Percentiles rank a stretch among this genome's conserved stretches.
Conservation (phyloP, 2,797 vertebrate genomes). For the Amazonetta brasiliensis region DNA sequence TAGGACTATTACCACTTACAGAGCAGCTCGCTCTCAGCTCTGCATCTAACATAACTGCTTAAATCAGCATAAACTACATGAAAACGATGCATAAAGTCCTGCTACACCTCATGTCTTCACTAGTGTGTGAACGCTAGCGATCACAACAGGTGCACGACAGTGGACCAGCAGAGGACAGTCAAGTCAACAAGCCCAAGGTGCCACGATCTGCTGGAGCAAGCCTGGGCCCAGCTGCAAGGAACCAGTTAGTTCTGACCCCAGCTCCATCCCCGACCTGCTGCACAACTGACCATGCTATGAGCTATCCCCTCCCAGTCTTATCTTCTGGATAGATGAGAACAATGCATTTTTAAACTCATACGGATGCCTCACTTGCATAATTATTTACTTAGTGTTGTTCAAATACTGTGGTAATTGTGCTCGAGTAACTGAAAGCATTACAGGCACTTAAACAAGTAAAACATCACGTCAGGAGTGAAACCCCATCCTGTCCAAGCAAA, state of each 20-base stretch:
- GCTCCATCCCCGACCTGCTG: neutral
- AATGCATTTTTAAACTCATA: neutral
- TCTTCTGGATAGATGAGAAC: neutral
- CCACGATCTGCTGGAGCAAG: neutral
- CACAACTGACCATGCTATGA: neutral
- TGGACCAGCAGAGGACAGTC: neutral
- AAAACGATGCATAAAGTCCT: neutral
- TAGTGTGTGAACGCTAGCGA: neutral
- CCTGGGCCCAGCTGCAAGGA: neutral
- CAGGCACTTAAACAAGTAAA: neutral
- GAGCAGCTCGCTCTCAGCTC: neutral
- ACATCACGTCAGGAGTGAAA: neutral
- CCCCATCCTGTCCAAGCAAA: neutral
- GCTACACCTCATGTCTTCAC: neutral
- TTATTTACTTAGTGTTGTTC: conserved; percentile 21
- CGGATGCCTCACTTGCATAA: neutral
- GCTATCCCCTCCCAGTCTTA: neutral
- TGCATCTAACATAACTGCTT: neutral
- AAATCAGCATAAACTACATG: neutral
- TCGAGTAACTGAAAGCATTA: conserved; percentile 21
- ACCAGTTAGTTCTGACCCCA: neutral
- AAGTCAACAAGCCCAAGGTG: fast-evolving
- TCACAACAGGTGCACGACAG: neutral
- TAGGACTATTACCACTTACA: neutral
- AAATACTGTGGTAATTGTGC: neutral